Percentiles rank a stretch among this genome's conserved stretches.
Conservation (phyloP, 1,140 invertebrate genomes). For the Drosophila burlai region DNA sequence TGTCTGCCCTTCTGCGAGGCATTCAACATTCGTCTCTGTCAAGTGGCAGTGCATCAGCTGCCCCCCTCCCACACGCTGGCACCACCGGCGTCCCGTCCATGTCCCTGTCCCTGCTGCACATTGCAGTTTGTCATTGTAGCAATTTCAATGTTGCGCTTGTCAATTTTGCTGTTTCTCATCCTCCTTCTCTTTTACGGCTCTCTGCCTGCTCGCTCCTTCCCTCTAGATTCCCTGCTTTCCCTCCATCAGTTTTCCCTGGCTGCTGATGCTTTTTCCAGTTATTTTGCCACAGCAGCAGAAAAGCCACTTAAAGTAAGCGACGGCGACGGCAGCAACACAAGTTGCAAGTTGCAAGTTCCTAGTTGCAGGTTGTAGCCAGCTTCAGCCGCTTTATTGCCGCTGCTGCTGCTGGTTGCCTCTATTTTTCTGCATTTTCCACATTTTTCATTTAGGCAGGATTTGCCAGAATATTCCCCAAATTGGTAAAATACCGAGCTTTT, state of each 20-base stretch:
- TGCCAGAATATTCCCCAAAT: not conserved
- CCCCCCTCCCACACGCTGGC: not conserved
- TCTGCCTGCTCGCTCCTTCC: not conserved
- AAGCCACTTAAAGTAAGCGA: conserved; percentile 64
- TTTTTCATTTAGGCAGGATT: conserved; percentile 13
- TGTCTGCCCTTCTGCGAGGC: conserved; percentile 12
- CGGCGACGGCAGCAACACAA: conserved; percentile 30
- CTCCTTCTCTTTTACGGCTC: conserved; percentile 21
- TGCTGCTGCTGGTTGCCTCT: conserved; percentile 9
- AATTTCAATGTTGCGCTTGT: conserved; percentile 83
- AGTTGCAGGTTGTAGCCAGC: conserved; percentile 19
- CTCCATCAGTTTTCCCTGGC: conserved; percentile 15
- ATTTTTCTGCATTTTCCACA: conserved; percentile 14
- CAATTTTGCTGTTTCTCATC: conserved; percentile 65
- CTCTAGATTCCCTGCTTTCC: conserved; percentile 22
- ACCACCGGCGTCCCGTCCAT: not conserved
- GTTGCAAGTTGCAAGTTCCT: conserved; percentile 47
- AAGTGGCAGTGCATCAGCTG: conserved; percentile 76
- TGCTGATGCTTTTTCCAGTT: conserved; percentile 49
- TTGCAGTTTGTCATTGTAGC: conserved; percentile 80
- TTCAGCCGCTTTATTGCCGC: conserved; percentile 12
- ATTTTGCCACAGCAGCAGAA: conserved; percentile 49
- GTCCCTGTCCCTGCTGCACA: conserved; percentile 15
- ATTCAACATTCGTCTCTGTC: conserved; percentile 77
- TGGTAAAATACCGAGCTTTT: not conserved